Conservation (phyloP, 2,888 invertebrate genomes). For the Oasisia sp. region DNA sequence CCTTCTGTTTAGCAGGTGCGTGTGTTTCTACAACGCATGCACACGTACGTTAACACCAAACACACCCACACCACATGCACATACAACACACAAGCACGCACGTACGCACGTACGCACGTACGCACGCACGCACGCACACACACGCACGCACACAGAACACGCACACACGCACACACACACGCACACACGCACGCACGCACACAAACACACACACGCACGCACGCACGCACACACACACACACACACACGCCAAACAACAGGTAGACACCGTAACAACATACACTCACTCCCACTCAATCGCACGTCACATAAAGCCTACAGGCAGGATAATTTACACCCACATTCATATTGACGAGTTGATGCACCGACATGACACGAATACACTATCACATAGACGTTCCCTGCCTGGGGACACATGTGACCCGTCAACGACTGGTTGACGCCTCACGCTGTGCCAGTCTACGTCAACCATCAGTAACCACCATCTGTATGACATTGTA, state of each 20-base stretch:
- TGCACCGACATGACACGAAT: background rate
- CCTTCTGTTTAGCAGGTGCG: no score
- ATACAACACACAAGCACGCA: no score
- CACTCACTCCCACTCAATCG: background rate
- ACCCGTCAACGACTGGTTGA: background rate
- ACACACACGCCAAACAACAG: conserved; percentile 14
- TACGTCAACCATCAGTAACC: background rate
- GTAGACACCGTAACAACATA: background rate
- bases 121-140: no score
- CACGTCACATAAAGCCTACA: background rate
- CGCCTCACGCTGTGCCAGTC: background rate
- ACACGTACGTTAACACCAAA: no score
- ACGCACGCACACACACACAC: conserved; percentile 30
- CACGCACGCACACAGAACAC: no score
- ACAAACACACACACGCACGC: conserved; percentile 30
- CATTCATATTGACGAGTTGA: background rate
- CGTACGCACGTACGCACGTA: no score
- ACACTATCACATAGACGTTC: background rate
- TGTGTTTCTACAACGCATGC: background rate
- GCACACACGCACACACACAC: background rate
- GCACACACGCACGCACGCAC: background rate
- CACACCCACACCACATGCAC: background rate
- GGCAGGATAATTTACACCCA: background rate
- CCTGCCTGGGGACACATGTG: background rate
- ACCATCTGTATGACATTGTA: background rate